Percentiles rank a stretch among this genome's conserved stretches.
Evolutionary conservation across 1,140 invertebrate species (phyloP).

Genomic region (Melitaea cinxia): DNA sequence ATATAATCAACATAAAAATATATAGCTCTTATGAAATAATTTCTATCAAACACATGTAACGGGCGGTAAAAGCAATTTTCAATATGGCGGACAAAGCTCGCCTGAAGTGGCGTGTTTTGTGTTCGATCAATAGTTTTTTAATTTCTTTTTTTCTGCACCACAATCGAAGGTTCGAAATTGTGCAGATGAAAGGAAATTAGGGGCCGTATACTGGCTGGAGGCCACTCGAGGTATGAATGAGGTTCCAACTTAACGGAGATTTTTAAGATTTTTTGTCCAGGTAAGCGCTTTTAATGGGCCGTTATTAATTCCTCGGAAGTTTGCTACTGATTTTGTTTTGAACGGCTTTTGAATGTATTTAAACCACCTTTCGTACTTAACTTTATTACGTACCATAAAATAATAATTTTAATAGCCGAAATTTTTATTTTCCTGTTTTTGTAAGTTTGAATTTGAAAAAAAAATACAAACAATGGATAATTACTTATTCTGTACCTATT

Average conservation of each 20-base stretch:
- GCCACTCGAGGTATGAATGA: slow-evolving; percentile 73
- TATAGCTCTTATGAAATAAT: neutral
- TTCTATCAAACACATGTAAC: slow-evolving; percentile 51
- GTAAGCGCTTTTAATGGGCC: slow-evolving; percentile 63
- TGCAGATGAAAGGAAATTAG: slow-evolving; percentile 73
- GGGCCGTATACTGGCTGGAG: slow-evolving; percentile 58
- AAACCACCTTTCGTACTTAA: neutral
- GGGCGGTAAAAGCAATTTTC: slow-evolving; percentile 67
- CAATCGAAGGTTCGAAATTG: slow-evolving; percentile 72
- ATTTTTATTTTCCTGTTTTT: no score
- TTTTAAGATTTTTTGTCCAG: slow-evolving; percentile 72
- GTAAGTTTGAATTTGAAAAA: no score
- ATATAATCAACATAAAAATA: neutral
- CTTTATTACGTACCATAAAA: neutral
- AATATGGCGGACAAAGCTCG: slow-evolving; percentile 71
- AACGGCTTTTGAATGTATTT: neutral
- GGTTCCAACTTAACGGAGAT: slow-evolving; percentile 65
- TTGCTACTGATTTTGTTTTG: slow-evolving; percentile 46
- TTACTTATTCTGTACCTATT: no score
- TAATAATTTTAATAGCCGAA: neutral
- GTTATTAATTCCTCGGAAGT: slow-evolving; percentile 60
- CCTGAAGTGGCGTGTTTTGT: slow-evolving; percentile 70
- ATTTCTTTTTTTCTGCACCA: slow-evolving; percentile 70
- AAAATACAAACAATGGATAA: no score
- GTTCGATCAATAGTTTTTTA: slow-evolving; percentile 76